A percentile compares a stretch with the other conserved stretches of the same genome.
Evolutionary conservation across 2,888 invertebrate species (phyloP).

Genomic region (Camptogramma bilineatum): DNA sequence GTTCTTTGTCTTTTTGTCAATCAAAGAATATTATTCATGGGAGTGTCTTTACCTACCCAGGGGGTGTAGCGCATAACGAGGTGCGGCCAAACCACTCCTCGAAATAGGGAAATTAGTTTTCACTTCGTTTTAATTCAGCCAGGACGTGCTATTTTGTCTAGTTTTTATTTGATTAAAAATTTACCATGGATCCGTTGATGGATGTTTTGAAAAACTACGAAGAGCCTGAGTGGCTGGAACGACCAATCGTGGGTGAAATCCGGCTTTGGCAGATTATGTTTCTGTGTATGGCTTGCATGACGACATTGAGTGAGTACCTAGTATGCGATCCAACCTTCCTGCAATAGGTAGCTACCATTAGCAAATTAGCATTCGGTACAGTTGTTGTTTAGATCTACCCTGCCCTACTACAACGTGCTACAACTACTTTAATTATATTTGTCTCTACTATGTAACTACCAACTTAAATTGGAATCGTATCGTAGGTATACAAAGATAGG

Average conservation of each 20-base stretch:
- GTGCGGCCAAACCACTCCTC: slow-evolving; percentile 80
- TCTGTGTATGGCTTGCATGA: slow-evolving; percentile 87
- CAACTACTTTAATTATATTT: too few species aligned
- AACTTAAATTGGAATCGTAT: too few species aligned
- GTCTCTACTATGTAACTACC: too few species aligned
- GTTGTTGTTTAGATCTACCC: too few species aligned
- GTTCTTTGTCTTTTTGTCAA: neutral
- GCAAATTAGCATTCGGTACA: too few species aligned
- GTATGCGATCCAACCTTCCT: neutral
- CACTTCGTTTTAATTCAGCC: slow-evolving; percentile 57
- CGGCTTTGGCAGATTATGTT: slow-evolving; percentile 94
- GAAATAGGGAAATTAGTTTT: slow-evolving; percentile 75
- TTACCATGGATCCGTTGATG: slow-evolving; percentile 71
- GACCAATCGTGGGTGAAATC: slow-evolving; percentile 87
- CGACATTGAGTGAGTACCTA: slow-evolving; percentile 85
- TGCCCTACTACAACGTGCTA: too few species aligned
- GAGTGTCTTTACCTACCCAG: slow-evolving; percentile 40
- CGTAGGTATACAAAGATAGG: too few species aligned
- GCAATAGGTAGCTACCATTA: slow-evolving; percentile 65
- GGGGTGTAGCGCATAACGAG: slow-evolving; percentile 51
- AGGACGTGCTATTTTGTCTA: slow-evolving; percentile 47
- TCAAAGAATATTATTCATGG: slow-evolving; percentile 41
- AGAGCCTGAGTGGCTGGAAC: slow-evolving; percentile 91
- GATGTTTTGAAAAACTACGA: slow-evolving; percentile 75
- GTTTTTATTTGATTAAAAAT: slow-evolving; percentile 12